Base-by-base conservation (phyloP, 2,797 vertebrate species). In the Alfaro cultratus region DNA sequence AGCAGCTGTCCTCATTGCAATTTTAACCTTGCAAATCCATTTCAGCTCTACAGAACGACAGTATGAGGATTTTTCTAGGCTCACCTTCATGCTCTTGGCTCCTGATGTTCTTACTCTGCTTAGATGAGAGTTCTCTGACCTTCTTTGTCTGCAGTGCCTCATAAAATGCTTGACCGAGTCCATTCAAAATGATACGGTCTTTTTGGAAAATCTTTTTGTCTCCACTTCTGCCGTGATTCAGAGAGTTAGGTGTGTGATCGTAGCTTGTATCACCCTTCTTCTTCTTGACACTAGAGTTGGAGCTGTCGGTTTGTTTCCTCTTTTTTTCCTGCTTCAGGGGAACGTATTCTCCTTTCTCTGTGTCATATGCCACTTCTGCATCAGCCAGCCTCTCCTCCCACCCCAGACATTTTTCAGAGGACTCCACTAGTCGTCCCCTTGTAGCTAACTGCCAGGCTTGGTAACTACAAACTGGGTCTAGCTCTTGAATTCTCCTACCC, bases 401-500 rank as follows among this genome's bases (percentile, higher is more conserved):
- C 43, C 97, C 97, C 72, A 97, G 95, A 86, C 96, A 95, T 86
- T 96, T 97, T 82, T 99, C 97, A 0, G 96, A 94, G 9, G 95
- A 96, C 88, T 99, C 97, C 7, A 95, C 97, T 70, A 99, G 95
- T 88, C 96, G 97, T 60, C 98, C 98, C 86, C 97, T 96, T 68
- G 98, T 99, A 95, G 96, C 97, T 89, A 99, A 89, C 90, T 99
- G 97, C 98, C 98, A 99, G 47, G 98, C 97, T 90, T 99, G 98
- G 93, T 99, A 99, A 91, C 98, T 99, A 89, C 96, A 98, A 83
- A 99, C 90, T 0, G 98, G 99, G 93, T 99, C 99, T 84, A 99
- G 91, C 93, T 99, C 97, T 0, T 96, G 94, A 83, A 99, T 97
- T 82, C 97, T 94, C 82, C 88, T 95, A 36, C 96, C 97, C 1